Percentiles rank a stretch among this genome's conserved stretches.
These are phyloP conservation scores for Peromyscus maniculatus DNA, from an alignment of 2,113 vertebrate species.

Conservation along the genomic window DNA sequence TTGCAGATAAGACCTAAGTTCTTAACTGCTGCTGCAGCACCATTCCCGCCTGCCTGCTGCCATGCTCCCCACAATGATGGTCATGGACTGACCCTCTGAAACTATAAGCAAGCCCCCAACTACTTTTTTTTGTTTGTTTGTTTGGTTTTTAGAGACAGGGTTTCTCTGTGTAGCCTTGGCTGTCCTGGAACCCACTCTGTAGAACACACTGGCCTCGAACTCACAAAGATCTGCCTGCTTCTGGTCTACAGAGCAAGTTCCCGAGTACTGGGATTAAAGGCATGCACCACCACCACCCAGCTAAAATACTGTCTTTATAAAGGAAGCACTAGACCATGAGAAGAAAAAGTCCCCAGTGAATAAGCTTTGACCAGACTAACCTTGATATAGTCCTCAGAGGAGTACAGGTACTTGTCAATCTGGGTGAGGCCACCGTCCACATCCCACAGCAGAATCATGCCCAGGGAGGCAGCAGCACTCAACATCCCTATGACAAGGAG, in stretches of 20 bases:
- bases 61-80: neutral
- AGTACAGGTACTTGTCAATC: conserved; percentile 99
- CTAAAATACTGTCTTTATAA: neutral
- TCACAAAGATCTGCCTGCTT: neutral
- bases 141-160: neutral
- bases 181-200: neutral
- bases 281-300: neutral
- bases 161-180: neutral
- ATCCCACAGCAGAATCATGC: conserved; percentile 98
- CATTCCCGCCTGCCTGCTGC: neutral
- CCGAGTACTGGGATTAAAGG: neutral
- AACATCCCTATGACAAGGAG: conserved; percentile 93
- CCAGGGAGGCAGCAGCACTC: conserved; percentile 97
- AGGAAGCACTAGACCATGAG: neutral
- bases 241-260: neutral
- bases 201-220: neutral
- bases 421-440: conserved; percentile 98
- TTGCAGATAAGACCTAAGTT: neutral
- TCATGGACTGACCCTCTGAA: neutral
- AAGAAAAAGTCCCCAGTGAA: neutral
- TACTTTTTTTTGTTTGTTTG: neutral
- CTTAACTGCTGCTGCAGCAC: neutral
- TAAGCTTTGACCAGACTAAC: conserved; percentile 83
- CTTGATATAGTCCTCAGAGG: conserved; percentile 99
- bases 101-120: neutral